phyloP scores from a whole-genome alignment of 1,140 invertebrate species.

The Drosophila nannoptera region DNA sequence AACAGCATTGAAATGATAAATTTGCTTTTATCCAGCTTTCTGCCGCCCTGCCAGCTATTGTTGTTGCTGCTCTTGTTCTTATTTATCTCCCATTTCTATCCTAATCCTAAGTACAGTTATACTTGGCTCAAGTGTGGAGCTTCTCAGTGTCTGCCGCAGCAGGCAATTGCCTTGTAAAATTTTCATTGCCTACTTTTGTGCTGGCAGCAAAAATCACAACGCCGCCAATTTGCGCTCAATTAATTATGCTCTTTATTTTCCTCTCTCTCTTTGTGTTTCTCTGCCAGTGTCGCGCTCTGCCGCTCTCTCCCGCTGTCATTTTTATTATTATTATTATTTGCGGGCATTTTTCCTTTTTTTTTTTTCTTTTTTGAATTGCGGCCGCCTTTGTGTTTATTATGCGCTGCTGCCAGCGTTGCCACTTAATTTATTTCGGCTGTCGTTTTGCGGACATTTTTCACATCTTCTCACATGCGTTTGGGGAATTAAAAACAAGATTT shows the following conservation, averaged over 20 bases:
- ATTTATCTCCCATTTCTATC: slow-evolving; percentile 23
- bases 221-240: slow-evolving; percentile 72
- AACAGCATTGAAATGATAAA: slow-evolving; percentile 61
- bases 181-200: slow-evolving; percentile 53
- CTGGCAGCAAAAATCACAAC: slow-evolving; percentile 52
- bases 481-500: slow-evolving; percentile 25
- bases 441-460: slow-evolving; percentile 39
- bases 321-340: slow-evolving; percentile 41
- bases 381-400: slow-evolving; percentile 55
- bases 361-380: slow-evolving; percentile 36
- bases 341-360: slow-evolving; percentile 17
- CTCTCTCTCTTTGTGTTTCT: background rate
- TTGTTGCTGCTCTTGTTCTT: slow-evolving; percentile 23
- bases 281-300: background rate
- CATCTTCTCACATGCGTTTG: slow-evolving; percentile 15
- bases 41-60: slow-evolving; percentile 23
- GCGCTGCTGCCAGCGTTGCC: slow-evolving; percentile 20
- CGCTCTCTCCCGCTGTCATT: background rate
- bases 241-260: slow-evolving; percentile 60
- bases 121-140: slow-evolving; percentile 1
- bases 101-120: slow-evolving; percentile 36
- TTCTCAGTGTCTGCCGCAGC: background rate
- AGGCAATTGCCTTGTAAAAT: slow-evolving; percentile 42
- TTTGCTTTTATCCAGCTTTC: slow-evolving; percentile 48
- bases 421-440: slow-evolving; percentile 52